A percentile compares a stretch with the other conserved stretches of the same genome.
Evolutionary conservation across 2,797 vertebrate species (phyloP).

Genomic region (Petrocephalus schoutedeni): DNA sequence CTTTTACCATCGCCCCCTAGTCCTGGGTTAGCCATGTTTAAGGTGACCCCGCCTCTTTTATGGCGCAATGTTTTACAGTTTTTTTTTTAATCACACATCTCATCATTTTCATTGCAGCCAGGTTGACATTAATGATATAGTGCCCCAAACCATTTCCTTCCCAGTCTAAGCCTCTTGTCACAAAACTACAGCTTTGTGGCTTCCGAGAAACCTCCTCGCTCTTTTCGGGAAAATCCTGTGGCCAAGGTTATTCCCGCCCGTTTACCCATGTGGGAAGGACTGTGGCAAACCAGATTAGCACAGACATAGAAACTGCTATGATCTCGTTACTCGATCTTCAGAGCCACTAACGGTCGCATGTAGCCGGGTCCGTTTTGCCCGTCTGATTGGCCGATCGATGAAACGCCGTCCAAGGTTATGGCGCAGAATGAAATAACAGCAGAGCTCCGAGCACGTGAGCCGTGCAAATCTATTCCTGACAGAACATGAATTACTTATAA

Average conservation of each 20-base stretch:
- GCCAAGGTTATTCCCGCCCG: neutral
- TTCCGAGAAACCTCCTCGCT: neutral
- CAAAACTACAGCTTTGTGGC: neutral
- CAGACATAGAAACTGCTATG: neutral
- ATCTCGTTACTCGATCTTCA: neutral
- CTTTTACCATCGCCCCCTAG: neutral
- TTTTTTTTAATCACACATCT: neutral
- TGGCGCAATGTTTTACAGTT: neutral
- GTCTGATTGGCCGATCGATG: neutral
- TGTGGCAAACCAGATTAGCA: neutral
- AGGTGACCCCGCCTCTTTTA: neutral
- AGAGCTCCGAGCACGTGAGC: neutral
- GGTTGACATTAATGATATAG: neutral
- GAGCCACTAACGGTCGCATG: neutral
- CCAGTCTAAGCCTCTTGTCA: neutral
- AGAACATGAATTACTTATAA: neutral
- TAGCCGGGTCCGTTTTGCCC: neutral
- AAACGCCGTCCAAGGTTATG: neutral
- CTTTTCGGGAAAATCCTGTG: neutral
- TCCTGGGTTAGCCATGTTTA: neutral
- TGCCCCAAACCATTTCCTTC: neutral
- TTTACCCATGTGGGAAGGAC: conserved; percentile 9
- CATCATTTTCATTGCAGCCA: neutral
- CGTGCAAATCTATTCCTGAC: neutral
- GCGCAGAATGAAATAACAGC: neutral